Evolutionary conservation across 37 sponge, comb jelly and placozoan genomes (phyloP).

Genomic region (Dysidea cf. avara): DNA sequence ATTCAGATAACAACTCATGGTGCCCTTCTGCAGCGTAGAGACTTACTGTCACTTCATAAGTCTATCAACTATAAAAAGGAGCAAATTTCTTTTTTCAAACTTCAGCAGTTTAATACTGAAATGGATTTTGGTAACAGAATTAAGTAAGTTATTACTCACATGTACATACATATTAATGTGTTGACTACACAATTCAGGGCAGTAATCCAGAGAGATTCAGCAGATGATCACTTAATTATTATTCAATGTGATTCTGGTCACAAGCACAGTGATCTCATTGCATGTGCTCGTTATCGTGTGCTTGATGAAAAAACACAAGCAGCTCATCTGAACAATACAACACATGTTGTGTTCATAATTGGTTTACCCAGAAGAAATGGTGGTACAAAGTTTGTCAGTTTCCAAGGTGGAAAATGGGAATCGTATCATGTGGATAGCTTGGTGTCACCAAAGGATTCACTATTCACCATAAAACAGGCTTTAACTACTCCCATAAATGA

Average conservation of each 20-base stretch:
- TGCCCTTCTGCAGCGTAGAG: slow-evolving; percentile 44
- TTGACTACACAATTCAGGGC: not conserved
- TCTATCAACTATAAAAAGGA: not conserved
- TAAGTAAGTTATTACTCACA: slow-evolving; percentile 28
- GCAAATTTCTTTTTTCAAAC: slow-evolving; percentile 4
- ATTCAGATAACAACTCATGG: slow-evolving; percentile 84
- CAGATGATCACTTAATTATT: slow-evolving; percentile 7
- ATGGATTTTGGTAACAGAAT: slow-evolving; percentile 72
- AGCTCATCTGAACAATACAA: not conserved
- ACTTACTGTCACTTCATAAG: slow-evolving; percentile 20
- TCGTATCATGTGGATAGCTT: slow-evolving; percentile 23
- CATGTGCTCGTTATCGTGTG: slow-evolving; percentile 37
- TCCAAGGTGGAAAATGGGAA: slow-evolving; percentile 36
- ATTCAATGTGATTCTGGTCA: slow-evolving; percentile 37
- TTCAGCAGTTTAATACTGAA: slow-evolving; percentile 86
- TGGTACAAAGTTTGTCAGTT: slow-evolving; percentile 7
- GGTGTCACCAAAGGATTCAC: slow-evolving; percentile 9
- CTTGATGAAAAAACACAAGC: slow-evolving; percentile 21
- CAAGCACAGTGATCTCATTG: slow-evolving; percentile 21
- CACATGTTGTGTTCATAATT: slow-evolving; percentile 17
- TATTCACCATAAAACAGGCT: slow-evolving; percentile 1
- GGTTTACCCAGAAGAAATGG: slow-evolving; percentile 26
- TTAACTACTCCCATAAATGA: slow-evolving; percentile 7
- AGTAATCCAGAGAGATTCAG: slow-evolving; percentile 2
- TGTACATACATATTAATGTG: too few relatives aligned